Base-by-base conservation (phyloP, 2,113 vertebrate genomes). In the Psettodes erumei region DNA sequence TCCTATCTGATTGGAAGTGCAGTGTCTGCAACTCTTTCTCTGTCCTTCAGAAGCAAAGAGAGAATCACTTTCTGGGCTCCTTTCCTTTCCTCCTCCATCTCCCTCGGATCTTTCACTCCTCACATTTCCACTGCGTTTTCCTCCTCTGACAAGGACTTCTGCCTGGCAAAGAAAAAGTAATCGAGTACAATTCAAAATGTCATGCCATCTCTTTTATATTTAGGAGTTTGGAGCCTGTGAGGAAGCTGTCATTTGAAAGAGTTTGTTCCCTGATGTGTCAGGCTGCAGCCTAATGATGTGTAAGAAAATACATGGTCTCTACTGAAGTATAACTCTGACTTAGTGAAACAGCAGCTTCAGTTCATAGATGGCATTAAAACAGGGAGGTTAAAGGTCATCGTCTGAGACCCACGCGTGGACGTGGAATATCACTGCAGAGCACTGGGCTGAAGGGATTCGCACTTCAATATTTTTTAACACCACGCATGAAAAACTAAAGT, bases 1-100 rank as follows among this genome's bases (percentile, higher is more conserved):
- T 89, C 84, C 83, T 86, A 92, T 90, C 88, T 87, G 88, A 88
- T 87, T 83, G 79, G 82, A 89, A 90, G 75, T 90, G 89, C 88
- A 87, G 82, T 75, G 83, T 90, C 82, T 72, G 83, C 90, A 91
- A 66, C 79, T 90, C 84, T 86, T 77, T 45, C 55, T 75, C 84
- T 27, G 85, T 90, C 89, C 89, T 90, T 90, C 82, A 89, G 81
- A 90, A 73, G 79, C 53, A 82, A 30, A 75, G 28, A 59, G 79
- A 83, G 76, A 79, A 73, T 84, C 67, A 32, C 60, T 84, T 45
- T 69, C 67, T 37, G 16, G 19, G 18, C 45, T 66, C 13, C 15
- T 37, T 67, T 32, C 33, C 35, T 63, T 27, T 25, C 19, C 40
- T 43, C 59, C 63, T 81, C 43, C 0, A 30, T 75, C 71, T 72